Percentiles rank a stretch among this genome's conserved stretches.
Conservation (phyloP, 2,113 vertebrate species). For the Zosterops hypoxanthus region DNA sequence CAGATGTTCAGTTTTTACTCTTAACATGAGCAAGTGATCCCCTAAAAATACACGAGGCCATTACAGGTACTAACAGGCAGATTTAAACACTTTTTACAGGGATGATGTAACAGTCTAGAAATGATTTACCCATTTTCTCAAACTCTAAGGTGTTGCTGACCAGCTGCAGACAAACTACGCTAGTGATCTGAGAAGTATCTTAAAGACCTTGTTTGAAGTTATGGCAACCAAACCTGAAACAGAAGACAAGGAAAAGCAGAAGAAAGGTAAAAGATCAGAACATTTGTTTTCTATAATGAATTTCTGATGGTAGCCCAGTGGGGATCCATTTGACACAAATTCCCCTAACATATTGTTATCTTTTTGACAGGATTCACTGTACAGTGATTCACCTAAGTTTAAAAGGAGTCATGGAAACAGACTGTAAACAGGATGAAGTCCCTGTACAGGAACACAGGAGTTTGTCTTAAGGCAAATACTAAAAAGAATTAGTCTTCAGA, state of each 20-base stretch:
- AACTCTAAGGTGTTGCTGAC: constrained; percentile 90
- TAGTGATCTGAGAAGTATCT: constrained; percentile 93
- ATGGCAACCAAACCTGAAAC: constrained; percentile 94
- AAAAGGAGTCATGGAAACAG: neutral
- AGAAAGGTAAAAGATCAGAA: constrained; percentile 80
- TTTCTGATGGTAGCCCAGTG: neutral
- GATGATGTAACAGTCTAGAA: neutral
- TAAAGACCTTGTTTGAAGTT: constrained; percentile 97
- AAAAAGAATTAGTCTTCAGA: neutral
- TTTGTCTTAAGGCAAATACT: neutral
- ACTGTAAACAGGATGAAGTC: neutral
- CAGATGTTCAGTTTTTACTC: neutral
- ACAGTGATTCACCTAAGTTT: neutral
- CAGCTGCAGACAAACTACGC: constrained; percentile 98
- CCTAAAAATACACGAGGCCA: neutral
- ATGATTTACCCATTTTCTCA: neutral
- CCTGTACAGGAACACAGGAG: neutral
- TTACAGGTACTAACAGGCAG: neutral
- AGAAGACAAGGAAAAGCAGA: constrained; percentile 85
- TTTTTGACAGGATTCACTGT: neutral
- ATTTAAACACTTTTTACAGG: neutral
- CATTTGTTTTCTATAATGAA: neutral
- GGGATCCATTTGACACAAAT: neutral
- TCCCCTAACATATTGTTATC: neutral
- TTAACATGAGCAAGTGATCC: neutral